A percentile compares a stretch with the other conserved stretches of the same genome.
Conservation (phyloP, 2,113 vertebrate species). For the Piprites chloris region DNA sequence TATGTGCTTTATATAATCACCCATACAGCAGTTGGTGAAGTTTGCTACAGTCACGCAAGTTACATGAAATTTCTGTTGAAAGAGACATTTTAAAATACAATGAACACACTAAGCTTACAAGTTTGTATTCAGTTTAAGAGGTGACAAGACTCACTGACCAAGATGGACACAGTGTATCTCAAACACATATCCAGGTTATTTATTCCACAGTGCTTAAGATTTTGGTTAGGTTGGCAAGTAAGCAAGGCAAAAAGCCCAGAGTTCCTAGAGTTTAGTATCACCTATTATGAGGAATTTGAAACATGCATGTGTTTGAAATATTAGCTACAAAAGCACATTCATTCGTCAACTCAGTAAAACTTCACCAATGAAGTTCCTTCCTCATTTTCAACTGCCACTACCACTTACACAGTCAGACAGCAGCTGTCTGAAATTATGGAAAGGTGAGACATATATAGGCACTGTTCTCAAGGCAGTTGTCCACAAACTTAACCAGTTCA, state of each 20-base stretch:
- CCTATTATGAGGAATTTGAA: neutral
- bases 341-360: neutral
- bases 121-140: neutral
- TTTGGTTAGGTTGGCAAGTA: neutral
- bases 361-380: neutral
- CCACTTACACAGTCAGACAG: neutral
- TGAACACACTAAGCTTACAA: neutral
- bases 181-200: neutral
- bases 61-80: neutral
- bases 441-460: neutral
- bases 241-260: neutral
- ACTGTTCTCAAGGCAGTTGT: neutral
- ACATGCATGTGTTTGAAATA: neutral
- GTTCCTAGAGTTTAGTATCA: neutral
- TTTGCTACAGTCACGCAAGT: neutral
- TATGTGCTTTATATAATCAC: neutral
- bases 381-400: neutral
- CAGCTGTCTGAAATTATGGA: neutral
- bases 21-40: neutral
- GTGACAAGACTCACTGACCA: neutral
- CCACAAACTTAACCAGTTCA: neutral
- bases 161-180: neutral
- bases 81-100: neutral
- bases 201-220: neutral
- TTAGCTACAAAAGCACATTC: neutral